phyloP scores from a whole-genome alignment of 2,113 vertebrate genomes.

The Platichthys flesus region DNA sequence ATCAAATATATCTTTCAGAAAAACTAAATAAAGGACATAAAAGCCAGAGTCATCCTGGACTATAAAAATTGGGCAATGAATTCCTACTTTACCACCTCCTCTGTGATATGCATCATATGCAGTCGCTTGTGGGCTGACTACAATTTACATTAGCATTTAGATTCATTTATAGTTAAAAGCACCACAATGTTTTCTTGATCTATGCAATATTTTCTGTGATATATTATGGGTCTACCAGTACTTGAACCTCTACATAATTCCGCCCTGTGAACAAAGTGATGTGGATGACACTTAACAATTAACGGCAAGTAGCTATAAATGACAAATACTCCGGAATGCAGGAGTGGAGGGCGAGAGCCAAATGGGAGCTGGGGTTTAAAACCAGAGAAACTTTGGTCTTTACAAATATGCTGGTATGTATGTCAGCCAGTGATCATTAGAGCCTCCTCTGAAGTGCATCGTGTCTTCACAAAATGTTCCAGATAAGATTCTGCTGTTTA shows the following conservation, averaged over 20 bases:
- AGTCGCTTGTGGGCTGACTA: neutral
- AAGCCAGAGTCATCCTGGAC: neutral
- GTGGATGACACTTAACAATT: slow-evolving; percentile 57
- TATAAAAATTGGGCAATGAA: slow-evolving; percentile 15
- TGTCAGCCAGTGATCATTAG: slow-evolving; percentile 58
- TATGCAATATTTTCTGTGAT: slow-evolving; percentile 25
- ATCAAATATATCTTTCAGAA: neutral
- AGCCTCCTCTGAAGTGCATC: slow-evolving; percentile 45
- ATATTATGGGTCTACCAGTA: slow-evolving; percentile 14
- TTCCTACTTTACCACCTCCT: neutral
- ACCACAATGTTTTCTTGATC: slow-evolving; percentile 5
- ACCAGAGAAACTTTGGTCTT: slow-evolving; percentile 52
- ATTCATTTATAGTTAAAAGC: slow-evolving; percentile 19
- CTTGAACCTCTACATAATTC: slow-evolving; percentile 61
- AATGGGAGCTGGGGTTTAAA: slow-evolving; percentile 46
- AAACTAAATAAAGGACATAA: neutral
- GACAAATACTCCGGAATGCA: slow-evolving; percentile 49
- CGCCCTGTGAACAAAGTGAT: slow-evolving; percentile 37
- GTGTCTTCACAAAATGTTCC: slow-evolving; percentile 59
- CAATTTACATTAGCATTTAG: neutral
- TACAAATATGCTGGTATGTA: slow-evolving; percentile 45
- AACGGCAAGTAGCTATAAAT: slow-evolving; percentile 59
- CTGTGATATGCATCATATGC: slow-evolving; percentile 8
- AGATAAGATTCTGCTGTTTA: slow-evolving; percentile 39
- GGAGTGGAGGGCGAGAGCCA: slow-evolving; percentile 7